phyloP scores from a whole-genome alignment of 2,888 invertebrate species.

The Drosophila dives region DNA sequence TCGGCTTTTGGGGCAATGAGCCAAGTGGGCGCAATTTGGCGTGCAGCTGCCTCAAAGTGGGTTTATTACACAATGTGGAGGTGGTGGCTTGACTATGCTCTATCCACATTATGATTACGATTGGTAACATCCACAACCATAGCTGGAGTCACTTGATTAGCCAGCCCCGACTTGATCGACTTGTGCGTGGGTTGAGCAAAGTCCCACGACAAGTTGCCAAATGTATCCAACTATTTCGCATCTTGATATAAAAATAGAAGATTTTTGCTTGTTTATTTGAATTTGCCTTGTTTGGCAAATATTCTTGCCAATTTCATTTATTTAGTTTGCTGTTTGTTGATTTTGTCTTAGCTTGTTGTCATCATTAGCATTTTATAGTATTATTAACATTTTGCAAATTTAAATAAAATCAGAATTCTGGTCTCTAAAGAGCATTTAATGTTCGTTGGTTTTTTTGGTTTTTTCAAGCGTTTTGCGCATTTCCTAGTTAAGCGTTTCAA shows the following conservation, averaged over 20 bases:
- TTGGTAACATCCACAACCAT: constrained; percentile 20
- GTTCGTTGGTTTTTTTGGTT: constrained; percentile 2
- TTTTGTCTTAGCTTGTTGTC: neutral
- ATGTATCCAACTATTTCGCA: constrained; percentile 5
- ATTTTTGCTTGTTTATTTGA: neutral
- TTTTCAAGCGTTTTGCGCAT: constrained; percentile 2
- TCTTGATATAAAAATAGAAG: neutral
- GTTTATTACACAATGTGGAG: constrained; percentile 17
- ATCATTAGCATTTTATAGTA: neutral
- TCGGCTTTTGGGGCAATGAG: constrained; percentile 63
- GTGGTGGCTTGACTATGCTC: neutral
- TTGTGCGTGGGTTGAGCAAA: neutral
- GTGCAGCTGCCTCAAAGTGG: constrained; percentile 58
- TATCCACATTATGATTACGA: constrained; percentile 9
- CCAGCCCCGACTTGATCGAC: constrained; percentile 9
- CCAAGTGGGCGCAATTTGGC: constrained; percentile 76
- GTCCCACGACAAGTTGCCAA: constrained; percentile 5
- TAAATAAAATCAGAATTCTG: neutral
- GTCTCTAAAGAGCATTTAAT: constrained; percentile 19
- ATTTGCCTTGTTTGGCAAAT: neutral
- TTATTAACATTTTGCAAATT: neutral
- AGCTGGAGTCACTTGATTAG: constrained; percentile 18
- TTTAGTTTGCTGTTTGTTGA: neutral
- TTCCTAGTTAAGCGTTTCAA: constrained; percentile 63
- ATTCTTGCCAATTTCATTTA: neutral